Percentiles rank a stretch among this genome's conserved stretches.
These are phyloP conservation scores for Pinna nobilis DNA, from an alignment of 1,140 invertebrate species.

Conservation along the genomic window DNA sequence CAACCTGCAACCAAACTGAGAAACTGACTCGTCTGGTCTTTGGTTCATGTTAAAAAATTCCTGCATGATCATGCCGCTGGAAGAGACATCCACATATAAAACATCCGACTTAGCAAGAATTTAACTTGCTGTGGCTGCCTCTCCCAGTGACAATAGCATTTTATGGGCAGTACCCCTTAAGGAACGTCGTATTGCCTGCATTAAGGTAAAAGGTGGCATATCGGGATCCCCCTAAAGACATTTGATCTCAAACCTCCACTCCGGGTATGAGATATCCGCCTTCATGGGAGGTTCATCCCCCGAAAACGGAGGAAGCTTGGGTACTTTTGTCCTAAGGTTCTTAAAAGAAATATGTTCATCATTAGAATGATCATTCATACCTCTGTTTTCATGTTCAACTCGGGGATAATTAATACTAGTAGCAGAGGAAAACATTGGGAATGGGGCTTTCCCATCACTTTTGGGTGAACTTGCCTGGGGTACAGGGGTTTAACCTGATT, in stretches of 20 bases:
- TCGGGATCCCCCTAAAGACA: conserved; percentile 4
- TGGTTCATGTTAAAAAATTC: conserved; percentile 16
- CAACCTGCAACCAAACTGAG: conserved; percentile 13
- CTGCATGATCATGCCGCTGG: conserved; percentile 22
- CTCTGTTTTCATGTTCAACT: no score
- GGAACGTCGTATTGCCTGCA: conserved; percentile 5
- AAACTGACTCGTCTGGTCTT: conserved; percentile 6
- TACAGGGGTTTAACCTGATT: no score
- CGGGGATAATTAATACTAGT: no score
- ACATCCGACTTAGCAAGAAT: background rate
- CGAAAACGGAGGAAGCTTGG: conserved; percentile 15
- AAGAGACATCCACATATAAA: conserved; percentile 12
- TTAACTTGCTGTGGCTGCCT: background rate
- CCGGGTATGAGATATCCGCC: conserved; percentile 4
- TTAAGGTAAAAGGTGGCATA: no score
- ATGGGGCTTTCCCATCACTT: no score
- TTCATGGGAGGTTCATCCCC: conserved; percentile 12
- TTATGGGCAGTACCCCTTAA: background rate
- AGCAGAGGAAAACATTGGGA: no score
- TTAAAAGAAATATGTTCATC: no score
- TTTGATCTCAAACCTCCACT: conserved; percentile 6
- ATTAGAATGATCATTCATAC: no score
- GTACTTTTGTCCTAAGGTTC: no score
- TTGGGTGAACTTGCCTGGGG: no score
- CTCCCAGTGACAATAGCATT: conserved; percentile 6